Conservation (phyloP, 2,888 invertebrate species). For the Eristalinus aeneus region DNA sequence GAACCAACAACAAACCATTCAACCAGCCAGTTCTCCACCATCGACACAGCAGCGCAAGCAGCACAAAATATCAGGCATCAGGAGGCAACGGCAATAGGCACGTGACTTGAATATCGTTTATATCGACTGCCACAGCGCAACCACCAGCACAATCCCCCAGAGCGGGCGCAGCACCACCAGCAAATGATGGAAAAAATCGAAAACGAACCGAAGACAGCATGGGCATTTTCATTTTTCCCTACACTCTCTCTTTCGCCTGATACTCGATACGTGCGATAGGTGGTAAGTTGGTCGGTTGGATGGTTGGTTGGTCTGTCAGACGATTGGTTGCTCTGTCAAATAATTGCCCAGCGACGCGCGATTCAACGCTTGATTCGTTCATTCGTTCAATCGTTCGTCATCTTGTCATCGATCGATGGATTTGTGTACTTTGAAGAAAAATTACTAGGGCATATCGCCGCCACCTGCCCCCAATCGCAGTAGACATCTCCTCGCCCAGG, state of each 20-base stretch:
- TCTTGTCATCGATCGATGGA: constrained; percentile 46
- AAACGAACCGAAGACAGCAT: not conserved
- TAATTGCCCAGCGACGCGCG: constrained; percentile 32
- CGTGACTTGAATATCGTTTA: constrained; percentile 65
- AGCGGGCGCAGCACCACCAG: not conserved
- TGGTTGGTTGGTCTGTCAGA: constrained; percentile 13
- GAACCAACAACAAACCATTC: too few relatives aligned
- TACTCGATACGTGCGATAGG: constrained; percentile 40
- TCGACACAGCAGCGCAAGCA: not conserved
- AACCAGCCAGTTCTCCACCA: not conserved
- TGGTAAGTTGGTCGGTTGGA: constrained; percentile 23
- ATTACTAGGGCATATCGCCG: constrained; percentile 59
- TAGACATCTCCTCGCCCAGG: not conserved
- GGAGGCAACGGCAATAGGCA: constrained; percentile 63
- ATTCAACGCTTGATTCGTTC: constrained; percentile 6
- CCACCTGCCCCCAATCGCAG: constrained; percentile 3
- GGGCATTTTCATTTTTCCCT: constrained; percentile 5
- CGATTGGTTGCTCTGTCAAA: constrained; percentile 46
- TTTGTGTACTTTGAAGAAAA: constrained; percentile 38
- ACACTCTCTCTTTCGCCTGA: constrained; percentile 53
- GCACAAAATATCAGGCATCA: constrained; percentile 25
- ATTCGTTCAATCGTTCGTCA: not conserved
- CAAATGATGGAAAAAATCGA: not conserved
- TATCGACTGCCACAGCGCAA: not conserved
- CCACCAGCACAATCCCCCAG: not conserved